Evolutionary conservation across 2,888 invertebrate species (phyloP), one percentile per base, ranked within the genome.

Genomic region (Stenodera caucasica): DNA sequence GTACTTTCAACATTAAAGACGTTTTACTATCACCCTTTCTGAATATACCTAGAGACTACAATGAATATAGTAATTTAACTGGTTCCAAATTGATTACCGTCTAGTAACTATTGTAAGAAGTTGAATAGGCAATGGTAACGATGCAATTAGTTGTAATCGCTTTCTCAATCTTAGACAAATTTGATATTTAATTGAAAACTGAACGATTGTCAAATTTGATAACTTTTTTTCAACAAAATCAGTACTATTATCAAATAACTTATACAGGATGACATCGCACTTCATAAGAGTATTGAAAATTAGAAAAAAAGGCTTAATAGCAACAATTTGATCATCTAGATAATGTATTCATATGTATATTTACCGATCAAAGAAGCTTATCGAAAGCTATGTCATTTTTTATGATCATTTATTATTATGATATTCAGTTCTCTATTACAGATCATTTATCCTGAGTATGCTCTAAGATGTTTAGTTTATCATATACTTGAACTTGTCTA

Each of bases 381-480:
- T 26, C 2, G 26, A 26, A 26, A 26, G 5, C 26, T 26, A 26
- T 26, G 5, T 26, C n/a, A n/a, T n/a, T n/a, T n/a, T n/a, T n/a
- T n/a, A n/a, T 26, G 26, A 26, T n/a, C n/a, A n/a, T n/a, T n/a
- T n/a, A n/a, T n/a, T n/a, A 26, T 26, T 26, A 26, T 26, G 5
- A 26, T 5, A 26, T 26, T 26, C 5, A 26, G 26, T 4, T 4
- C 18, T 21, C 40, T 40, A 40, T 40, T 40, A 11, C n/a, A 21
- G 9, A 52, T 18, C 30, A 32, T 30, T 52, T n/a, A 33, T 52
- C 14, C 21, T 52, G 52, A 52, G 32, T 52, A 32, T 32, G n/a
- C 6, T 52, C 8, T 18, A 30, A 52, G 52, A n/a, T 52, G 32
- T 33, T 52, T 15, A 51, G 21, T 52, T 52, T 52, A 32, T 30